Evolutionary conservation across 35 echinoderm and acorn worm species (phyloP), one percentile per base, ranked within the genome.

Genomic region (Strongylocentrotus purpuratus): DNA sequence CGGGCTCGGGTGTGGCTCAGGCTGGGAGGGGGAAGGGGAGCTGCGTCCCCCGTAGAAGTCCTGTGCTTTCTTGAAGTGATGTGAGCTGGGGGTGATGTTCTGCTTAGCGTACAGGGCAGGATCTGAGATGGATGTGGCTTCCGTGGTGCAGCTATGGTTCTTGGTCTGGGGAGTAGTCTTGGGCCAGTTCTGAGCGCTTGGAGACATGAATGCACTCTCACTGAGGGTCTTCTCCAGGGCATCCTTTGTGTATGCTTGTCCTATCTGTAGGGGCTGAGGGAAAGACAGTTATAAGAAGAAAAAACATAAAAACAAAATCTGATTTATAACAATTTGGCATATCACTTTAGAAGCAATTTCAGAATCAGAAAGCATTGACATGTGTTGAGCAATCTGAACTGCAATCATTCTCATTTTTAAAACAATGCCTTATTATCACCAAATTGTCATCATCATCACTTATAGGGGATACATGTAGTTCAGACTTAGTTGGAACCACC

Each of bases 101-200:
- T 96, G 60, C 15, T 95, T 89, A 65, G 94, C 93, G 86, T 93
- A 97, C 4, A 93, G 85, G 4, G 94, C 52, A 9, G 94, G 92
- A 61, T 99, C 96, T 47, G 98, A 95, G 85, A 99, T 99, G 32
- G 97, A 94, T 5, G 97, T 98, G 46, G 96, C 96, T 85, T 99
- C 96, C 2, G 95, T 96, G 35, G 47, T 92, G 35, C 95, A 99
- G 32, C 96, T 95, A 58, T 99, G 98, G 32, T 86, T 46, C 85
- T 97, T 99, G 31, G 94, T 22, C 58, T 94, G 87, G 11, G 87
- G n/a, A 13, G 50, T 1, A 0, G 15, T 48, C 45, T 89, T 89
- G 87, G 87, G 87, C 87, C 87, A 89, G 14, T 89, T 89, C 33
- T 89, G 32, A 17, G 32, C 12, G 87, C 87, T 89, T 12, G 45